Percentiles rank a stretch among this genome's conserved stretches.
Evolutionary conservation across 1,140 invertebrate species (phyloP).

Genomic region (Rhagoletis pomonella): DNA sequence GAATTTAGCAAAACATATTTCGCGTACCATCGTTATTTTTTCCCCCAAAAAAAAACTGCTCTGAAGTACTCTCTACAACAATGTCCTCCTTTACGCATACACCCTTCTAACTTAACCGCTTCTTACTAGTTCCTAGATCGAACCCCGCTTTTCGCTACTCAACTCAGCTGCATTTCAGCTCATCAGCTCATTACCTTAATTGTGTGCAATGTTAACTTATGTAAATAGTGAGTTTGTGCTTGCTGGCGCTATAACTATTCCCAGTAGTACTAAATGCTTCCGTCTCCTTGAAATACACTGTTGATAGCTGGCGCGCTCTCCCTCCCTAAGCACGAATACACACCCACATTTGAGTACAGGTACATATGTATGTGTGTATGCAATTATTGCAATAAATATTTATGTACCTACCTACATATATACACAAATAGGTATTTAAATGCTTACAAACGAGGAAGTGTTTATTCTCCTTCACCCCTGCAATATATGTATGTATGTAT

Average conservation of each 20-base stretch:
- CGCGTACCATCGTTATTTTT: too few relatives aligned
- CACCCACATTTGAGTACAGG: not conserved
- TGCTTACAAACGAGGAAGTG: not conserved
- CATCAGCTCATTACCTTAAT: not conserved
- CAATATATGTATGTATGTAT: too few relatives aligned
- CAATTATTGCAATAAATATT: not conserved
- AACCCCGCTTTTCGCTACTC: too few relatives aligned
- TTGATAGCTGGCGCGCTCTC: not conserved
- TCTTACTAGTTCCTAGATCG: too few relatives aligned
- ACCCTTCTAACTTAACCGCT: too few relatives aligned
- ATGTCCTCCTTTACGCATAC: too few relatives aligned
- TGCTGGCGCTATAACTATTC: not conserved
- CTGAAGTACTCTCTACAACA: too few relatives aligned
- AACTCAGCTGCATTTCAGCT: not conserved
- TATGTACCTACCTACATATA: not conserved
- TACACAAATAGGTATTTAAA: not conserved
- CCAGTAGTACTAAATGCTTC: slow-evolving; percentile 12
- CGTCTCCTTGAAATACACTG: slow-evolving; percentile 12
- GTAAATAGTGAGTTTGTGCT: not conserved
- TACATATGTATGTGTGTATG: not conserved
- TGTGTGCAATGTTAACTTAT: not conserved
- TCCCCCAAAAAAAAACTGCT: too few relatives aligned
- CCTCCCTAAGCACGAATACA: not conserved
- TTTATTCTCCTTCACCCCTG: not conserved
- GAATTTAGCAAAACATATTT: too few relatives aligned